phyloP scores from a whole-genome alignment of 2,888 invertebrate species.

The Chironomus riparius region DNA sequence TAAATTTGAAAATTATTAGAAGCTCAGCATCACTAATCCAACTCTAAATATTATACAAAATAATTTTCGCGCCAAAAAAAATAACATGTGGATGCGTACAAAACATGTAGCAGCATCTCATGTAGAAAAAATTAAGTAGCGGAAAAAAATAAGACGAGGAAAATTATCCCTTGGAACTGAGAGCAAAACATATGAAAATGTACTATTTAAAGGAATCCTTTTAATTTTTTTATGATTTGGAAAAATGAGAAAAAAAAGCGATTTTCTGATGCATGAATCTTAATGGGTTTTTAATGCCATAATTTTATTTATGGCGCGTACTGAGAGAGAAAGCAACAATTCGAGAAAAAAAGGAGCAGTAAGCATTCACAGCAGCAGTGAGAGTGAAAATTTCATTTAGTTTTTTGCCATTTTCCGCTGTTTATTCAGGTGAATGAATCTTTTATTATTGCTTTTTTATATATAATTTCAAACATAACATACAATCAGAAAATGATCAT shows the following conservation, averaged over 20 bases:
- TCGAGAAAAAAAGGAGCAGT: neutral
- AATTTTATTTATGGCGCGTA: slow-evolving; percentile 27
- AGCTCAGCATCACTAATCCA: no score
- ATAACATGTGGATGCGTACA: no score
- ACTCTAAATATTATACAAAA: neutral
- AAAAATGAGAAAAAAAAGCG: slow-evolving; percentile 24
- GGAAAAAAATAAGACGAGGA: no score
- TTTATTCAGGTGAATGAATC: slow-evolving; percentile 26
- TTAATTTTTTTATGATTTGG: slow-evolving; percentile 28
- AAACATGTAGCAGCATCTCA: no score
- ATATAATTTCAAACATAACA: neutral
- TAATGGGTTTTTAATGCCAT: slow-evolving; percentile 27
- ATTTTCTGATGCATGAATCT: slow-evolving; percentile 27
- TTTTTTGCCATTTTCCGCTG: slow-evolving; percentile 19
- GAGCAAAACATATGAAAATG: slow-evolving; percentile 8
- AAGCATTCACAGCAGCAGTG: neutral
- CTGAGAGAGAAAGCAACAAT: slow-evolving; percentile 5
- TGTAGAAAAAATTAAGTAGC: no score
- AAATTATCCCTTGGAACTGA: neutral
- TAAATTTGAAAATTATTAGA: no score
- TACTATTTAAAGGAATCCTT: slow-evolving; percentile 20
- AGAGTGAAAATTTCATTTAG: slow-evolving; percentile 16
- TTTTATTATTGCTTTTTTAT: slow-evolving; percentile 7
- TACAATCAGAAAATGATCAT: neutral
- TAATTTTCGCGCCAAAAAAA: neutral